Conservation (phyloP, 2,888 invertebrate genomes). For the Apamea epomidion region DNA sequence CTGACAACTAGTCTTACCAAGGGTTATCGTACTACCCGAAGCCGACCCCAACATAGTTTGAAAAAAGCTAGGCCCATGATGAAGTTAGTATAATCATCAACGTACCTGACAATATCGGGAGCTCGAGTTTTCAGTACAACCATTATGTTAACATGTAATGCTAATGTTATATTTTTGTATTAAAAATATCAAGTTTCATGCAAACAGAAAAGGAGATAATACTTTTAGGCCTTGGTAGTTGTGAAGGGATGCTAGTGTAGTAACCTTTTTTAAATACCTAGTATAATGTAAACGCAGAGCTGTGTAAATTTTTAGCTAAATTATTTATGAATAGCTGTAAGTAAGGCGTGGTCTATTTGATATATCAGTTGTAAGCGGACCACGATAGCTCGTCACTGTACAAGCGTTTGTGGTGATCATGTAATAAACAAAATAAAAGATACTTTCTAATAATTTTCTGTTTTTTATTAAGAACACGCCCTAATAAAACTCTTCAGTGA, state of each 20-base stretch:
- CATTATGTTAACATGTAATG: slow-evolving; percentile 5
- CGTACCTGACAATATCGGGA: slow-evolving; percentile 16
- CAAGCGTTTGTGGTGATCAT: slow-evolving; percentile 77
- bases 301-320: slow-evolving; percentile 85
- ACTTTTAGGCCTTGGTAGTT: slow-evolving; percentile 69
- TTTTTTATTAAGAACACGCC: slow-evolving; percentile 39
- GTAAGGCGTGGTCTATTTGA: slow-evolving; percentile 77
- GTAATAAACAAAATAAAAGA: slow-evolving; percentile 83
- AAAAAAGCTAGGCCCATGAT: no score
- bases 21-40: no score
- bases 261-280: slow-evolving; percentile 63
- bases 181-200: slow-evolving; percentile 60
- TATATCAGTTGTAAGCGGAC: slow-evolving; percentile 73
- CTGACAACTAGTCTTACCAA: no score
- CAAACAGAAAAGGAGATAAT: slow-evolving; percentile 47
- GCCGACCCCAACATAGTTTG: no score
- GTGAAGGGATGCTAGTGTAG: slow-evolving; percentile 64
- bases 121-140: slow-evolving; percentile 23
- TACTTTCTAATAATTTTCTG: slow-evolving; percentile 75
- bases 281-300: slow-evolving; percentile 73
- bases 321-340: slow-evolving; percentile 86
- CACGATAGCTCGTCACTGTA: slow-evolving; percentile 74
- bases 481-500: no score
- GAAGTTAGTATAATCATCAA: slow-evolving; percentile 1
- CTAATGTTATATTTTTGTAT: slow-evolving; percentile 6